phyloP scores from a whole-genome alignment of 53 echinoderm and acorn worm genomes.

The Apostichopus leukothele region DNA sequence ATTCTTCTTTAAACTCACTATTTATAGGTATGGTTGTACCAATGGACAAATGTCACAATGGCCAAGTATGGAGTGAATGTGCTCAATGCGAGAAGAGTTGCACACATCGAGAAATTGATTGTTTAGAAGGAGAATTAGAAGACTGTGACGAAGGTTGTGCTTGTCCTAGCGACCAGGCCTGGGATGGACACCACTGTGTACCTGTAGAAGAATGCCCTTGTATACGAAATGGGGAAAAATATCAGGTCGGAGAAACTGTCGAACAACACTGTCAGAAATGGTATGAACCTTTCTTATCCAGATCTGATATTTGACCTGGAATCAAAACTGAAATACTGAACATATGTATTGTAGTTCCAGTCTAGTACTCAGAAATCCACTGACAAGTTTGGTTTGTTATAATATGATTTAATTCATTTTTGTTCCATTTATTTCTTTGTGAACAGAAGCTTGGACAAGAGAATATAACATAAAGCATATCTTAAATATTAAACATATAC shows the following conservation, averaged over 20 bases:
- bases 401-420: too few species aligned
- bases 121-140: constrained; percentile 1
- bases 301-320: too few species aligned
- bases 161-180: constrained; percentile 56
- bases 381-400: too few species aligned
- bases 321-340: too few species aligned
- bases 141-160: constrained; percentile 70
- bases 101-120: background rate
- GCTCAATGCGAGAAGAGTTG: constrained; percentile 61
- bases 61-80: constrained; percentile 67
- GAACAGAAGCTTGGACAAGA: too few species aligned
- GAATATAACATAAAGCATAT: too few species aligned
- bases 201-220: constrained; percentile 59
- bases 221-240: constrained; percentile 40
- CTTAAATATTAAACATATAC: too few species aligned
- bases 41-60: constrained; percentile 54
- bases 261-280: constrained; percentile 62
- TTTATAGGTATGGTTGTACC: background rate
- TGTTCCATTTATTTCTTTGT: too few species aligned
- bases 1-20: background rate
- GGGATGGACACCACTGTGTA: constrained; percentile 43
- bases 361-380: too few species aligned
- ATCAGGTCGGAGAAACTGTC: background rate
- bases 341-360: too few species aligned
- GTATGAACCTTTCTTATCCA: constrained; percentile 43